These are phyloP conservation scores for Forbesichthys papilliferus DNA, from an alignment of 2,113 vertebrate genomes.

Conservation along the genomic window DNA sequence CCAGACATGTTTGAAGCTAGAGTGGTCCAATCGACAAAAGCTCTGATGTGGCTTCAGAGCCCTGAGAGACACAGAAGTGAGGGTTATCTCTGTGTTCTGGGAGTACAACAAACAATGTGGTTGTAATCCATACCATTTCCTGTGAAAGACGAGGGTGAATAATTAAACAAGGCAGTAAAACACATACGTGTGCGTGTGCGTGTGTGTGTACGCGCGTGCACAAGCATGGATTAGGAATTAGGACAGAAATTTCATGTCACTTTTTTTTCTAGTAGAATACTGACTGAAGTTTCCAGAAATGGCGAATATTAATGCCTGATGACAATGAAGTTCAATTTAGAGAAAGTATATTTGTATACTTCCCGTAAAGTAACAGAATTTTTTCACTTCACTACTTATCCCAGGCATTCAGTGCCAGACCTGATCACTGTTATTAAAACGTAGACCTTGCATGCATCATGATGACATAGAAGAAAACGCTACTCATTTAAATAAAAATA, in stretches of 20 bases:
- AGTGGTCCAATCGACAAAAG: constrained; percentile 14
- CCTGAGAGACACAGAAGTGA: constrained; percentile 16
- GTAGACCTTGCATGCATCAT: background rate
- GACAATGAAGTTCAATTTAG: no score
- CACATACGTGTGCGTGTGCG: constrained; percentile 25
- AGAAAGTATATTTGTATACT: no score
- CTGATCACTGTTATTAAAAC: background rate
- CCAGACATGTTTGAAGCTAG: constrained; percentile 64
- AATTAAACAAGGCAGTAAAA: constrained; percentile 76
- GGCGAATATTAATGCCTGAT: no score
- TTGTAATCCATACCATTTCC: constrained; percentile 57
- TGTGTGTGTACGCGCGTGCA: constrained; percentile 3
- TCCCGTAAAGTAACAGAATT: no score
- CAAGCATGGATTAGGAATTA: constrained; percentile 14
- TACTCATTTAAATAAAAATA: no score
- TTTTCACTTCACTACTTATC: no score
- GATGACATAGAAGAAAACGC: no score
- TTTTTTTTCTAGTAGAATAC: background rate
- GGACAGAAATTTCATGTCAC: background rate
- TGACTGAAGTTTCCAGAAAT: background rate
- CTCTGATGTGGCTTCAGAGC: background rate
- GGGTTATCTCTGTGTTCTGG: constrained; percentile 1
- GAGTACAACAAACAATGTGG: constrained; percentile 29
- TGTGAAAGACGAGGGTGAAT: constrained; percentile 68
- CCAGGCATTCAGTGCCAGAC: background rate